phyloP scores from a whole-genome alignment of 2,797 vertebrate genomes.

The Lemur catta region DNA sequence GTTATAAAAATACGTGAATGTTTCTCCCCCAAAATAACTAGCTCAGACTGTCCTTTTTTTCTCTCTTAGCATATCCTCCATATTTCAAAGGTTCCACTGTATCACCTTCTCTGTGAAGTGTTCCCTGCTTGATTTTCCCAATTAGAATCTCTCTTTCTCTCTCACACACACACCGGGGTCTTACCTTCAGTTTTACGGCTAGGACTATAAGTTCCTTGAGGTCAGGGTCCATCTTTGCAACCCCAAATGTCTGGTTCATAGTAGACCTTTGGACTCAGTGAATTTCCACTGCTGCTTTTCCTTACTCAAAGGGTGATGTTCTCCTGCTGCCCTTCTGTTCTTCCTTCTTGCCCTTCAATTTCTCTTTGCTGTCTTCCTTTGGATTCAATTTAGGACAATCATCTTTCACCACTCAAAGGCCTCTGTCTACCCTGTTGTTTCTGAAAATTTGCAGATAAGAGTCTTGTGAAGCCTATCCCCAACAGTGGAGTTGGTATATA shows the following conservation, averaged over 20 bases:
- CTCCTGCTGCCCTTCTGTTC: not conserved
- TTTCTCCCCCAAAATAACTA: conserved; percentile 58
- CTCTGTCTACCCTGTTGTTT: not conserved
- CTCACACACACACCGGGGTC: not conserved
- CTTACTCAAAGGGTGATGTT: not conserved
- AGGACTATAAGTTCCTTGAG: not conserved
- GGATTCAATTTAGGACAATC: not conserved
- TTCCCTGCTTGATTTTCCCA: conserved; percentile 43
- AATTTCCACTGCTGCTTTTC: not conserved
- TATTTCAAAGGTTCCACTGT: conserved; percentile 22
- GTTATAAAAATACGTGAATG: conserved; percentile 48
- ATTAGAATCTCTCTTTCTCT: not conserved
- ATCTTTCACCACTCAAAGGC: not conserved
- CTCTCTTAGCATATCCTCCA: conserved; percentile 43
- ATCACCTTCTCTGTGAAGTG: conserved; percentile 16
- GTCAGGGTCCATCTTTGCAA: not conserved
- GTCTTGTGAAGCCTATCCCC: not conserved
- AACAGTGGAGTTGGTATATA: not conserved
- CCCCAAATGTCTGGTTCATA: not conserved
- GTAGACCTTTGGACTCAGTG: not conserved
- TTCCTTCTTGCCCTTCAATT: not conserved
- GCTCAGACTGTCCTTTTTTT: conserved; percentile 27
- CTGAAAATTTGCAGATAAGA: conserved; percentile 23
- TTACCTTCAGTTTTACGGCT: not conserved
- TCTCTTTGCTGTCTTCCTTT: conserved; percentile 31